Base-by-base conservation (phyloP, 2,888 invertebrate genomes). In the Diaphora mendica region DNA sequence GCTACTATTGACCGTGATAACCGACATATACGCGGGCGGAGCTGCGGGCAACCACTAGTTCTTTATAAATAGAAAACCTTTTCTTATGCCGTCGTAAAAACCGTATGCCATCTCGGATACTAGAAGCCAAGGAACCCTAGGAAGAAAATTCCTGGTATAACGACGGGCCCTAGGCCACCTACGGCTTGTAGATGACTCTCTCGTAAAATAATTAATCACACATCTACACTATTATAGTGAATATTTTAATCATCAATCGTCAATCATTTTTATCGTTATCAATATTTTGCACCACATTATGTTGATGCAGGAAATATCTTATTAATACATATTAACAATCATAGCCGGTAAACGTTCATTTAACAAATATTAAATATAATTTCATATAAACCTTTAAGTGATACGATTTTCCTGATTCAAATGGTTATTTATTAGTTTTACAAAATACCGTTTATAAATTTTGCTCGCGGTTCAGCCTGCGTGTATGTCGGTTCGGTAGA, bases 371-470 rank as follows among this genome's bases (percentile, higher is more conserved):
- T 51, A 51, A 8, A 72, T 55, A 23, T 39, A 42, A 51, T 30
- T 67, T 62, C n/a, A 44, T 67, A 35, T 51, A 1, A 33, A 39
- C 8, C 39, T 39, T 66, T 44, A n/a, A 71, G 33, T 39, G 26
- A 42, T 67, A 44, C 68, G 51, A 30, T 68, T 68, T 72, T 72
- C 68, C 72, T 72, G 68, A 72, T 64, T 72, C 5, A 26, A 39
- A 62, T 64, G 23, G 30, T 62, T 30, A 8, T 30, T 62, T 62
- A 20, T 62, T 26, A 62, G 62, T 7, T 62, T 62, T 30, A 30
- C 30, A 62, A 26, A 62, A 59, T 26, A 59, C 13, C 26, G 3
- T 59, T 26, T 51, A 23, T 20, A 51, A 3, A 13, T 44, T 44
- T 44, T 15, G 15, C 44, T 15, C 44, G 3, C 15, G 15, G 15